A percentile compares a stretch with the other conserved stretches of the same genome.
These are phyloP conservation scores for Cranoglanis bouderius DNA, from an alignment of 2,113 vertebrate species.

Conservation along the genomic window DNA sequence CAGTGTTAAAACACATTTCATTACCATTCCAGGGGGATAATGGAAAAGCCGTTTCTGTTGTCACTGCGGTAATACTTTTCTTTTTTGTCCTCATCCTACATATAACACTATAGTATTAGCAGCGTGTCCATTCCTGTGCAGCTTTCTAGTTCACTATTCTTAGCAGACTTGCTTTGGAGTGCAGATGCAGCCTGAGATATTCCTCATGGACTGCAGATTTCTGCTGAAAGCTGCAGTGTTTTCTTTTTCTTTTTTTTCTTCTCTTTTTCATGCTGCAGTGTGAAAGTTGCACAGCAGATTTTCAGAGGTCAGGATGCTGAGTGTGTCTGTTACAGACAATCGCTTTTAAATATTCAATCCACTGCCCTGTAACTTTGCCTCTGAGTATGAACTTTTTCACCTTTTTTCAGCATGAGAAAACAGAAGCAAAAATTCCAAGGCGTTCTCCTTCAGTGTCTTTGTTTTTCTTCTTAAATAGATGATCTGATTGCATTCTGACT, in stretches of 20 bases:
- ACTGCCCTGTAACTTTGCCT: neutral
- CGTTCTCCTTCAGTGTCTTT: neutral
- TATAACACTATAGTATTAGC: neutral
- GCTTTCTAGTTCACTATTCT: slow-evolving; percentile 15
- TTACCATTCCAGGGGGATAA: neutral
- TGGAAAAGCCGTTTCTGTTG: neutral
- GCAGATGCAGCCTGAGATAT: slow-evolving; percentile 33
- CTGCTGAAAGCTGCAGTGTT: slow-evolving; percentile 23
- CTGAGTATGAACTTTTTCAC: neutral
- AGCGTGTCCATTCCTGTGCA: neutral
- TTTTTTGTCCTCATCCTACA: neutral
- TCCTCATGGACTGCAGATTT: slow-evolving; percentile 37
- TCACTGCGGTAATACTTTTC: neutral
- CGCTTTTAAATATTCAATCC: neutral
- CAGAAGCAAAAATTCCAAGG: neutral
- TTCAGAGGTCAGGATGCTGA: slow-evolving; percentile 16
- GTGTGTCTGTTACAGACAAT: neutral
- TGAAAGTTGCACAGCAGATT: slow-evolving; percentile 17
- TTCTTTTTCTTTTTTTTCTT: too few species aligned
- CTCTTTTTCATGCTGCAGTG: slow-evolving; percentile 25
- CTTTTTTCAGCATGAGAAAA: neutral
- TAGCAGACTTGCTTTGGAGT: slow-evolving; percentile 1
- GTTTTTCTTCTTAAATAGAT: neutral
- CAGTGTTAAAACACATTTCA: neutral
- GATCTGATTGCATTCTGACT: neutral